A percentile compares a stretch with the other conserved stretches of the same genome.
Evolutionary conservation across 2,797 vertebrate genomes (phyloP).

Genomic region (Chiloscyllium punctatum): DNA sequence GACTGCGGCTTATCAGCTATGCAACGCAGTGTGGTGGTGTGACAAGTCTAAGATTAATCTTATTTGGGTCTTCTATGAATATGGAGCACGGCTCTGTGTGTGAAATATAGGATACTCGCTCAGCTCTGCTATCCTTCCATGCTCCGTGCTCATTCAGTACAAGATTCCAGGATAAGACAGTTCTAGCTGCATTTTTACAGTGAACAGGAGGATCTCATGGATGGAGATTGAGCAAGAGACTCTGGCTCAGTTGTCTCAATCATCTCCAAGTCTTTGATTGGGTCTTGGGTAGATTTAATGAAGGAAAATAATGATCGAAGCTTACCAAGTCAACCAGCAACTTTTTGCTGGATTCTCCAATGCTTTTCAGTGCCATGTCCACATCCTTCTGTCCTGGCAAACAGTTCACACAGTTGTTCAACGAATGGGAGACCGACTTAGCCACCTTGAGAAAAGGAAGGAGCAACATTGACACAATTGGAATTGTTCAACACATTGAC

Average conservation of each 20-base stretch:
- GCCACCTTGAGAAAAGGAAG: conserved; percentile 70
- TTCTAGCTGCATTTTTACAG: not conserved
- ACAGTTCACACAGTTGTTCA: conserved; percentile 98
- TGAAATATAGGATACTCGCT: not conserved
- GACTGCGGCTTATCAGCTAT: not conserved
- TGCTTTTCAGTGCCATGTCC: conserved; percentile 93
- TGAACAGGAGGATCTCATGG: not conserved
- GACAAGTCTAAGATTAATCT: not conserved
- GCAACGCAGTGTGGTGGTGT: not conserved
- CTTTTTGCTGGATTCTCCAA: conserved; percentile 96
- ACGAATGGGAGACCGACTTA: conserved; percentile 92
- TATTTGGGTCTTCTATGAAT: not conserved
- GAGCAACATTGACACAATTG: not conserved
- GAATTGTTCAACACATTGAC: not conserved
- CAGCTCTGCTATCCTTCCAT: too few relatives aligned
- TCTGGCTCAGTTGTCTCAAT: not conserved
- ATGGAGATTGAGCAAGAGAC: not conserved
- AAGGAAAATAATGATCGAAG: not conserved
- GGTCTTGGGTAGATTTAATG: not conserved
- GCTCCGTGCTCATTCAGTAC: not conserved
- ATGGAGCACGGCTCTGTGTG: not conserved
- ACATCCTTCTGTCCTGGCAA: conserved; percentile 97
- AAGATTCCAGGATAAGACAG: not conserved
- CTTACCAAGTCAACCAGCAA: conserved; percentile 88
- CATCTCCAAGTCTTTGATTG: not conserved